A percentile compares a stretch with the other conserved stretches of the same genome.
Conservation (phyloP, 2,888 invertebrate genomes). For the Meta bourneti region DNA sequence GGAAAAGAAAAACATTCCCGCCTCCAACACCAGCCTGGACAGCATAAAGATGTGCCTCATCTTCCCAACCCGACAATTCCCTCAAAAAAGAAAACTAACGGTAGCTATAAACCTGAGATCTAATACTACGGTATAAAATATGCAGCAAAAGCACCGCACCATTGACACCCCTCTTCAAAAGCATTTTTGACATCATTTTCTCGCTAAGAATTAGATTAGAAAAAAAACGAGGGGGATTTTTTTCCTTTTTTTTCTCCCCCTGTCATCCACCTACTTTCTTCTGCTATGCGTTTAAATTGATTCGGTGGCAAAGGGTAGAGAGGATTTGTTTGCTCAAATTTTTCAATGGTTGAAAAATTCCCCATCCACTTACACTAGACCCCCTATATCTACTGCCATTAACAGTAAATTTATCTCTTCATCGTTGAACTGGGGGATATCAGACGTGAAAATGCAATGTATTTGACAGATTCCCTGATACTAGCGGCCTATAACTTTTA, state of each 20-base stretch:
- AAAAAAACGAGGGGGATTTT: neutral
- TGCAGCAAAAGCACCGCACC: neutral
- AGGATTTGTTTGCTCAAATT: constrained; percentile 2
- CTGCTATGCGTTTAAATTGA: neutral
- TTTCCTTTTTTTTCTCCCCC: neutral
- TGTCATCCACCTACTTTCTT: constrained; percentile 16
- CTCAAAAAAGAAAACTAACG: neutral
- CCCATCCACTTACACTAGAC: neutral
- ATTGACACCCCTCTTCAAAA: neutral
- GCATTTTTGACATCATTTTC: constrained; percentile 1
- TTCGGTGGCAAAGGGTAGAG: neutral
- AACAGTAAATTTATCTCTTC: constrained; percentile 1
- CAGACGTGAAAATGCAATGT: neutral
- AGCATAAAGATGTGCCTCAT: neutral
- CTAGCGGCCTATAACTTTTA: neutral
- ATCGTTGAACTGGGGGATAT: neutral
- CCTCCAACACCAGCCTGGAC: neutral
- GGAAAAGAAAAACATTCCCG: neutral
- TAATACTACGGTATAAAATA: neutral
- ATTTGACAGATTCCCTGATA: neutral
- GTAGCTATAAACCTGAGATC: neutral
- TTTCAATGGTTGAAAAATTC: constrained; percentile 22
- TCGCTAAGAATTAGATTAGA: neutral
- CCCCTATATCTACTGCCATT: neutral
- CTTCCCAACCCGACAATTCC: neutral